A percentile compares a stretch with the other conserved stretches of the same genome.
These are phyloP conservation scores for Phoxinus phoxinus DNA, from an alignment of 2,113 vertebrate genomes.

Conservation along the genomic window DNA sequence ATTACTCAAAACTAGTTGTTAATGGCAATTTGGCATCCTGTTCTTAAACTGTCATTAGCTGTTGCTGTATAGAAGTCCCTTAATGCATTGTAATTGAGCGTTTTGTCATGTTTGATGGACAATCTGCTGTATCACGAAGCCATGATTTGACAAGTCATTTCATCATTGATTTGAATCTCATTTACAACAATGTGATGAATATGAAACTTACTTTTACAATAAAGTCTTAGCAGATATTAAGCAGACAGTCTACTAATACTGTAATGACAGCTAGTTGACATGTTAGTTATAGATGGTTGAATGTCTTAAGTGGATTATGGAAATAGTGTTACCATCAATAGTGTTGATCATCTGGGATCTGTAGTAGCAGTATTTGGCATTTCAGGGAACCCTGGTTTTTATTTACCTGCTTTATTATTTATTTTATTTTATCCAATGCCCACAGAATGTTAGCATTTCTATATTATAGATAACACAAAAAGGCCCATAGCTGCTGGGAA, in stretches of 20 bases:
- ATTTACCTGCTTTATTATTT: slow-evolving; percentile 5
- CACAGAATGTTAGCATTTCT: background rate
- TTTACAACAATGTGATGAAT: background rate
- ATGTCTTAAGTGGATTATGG: too few relatives aligned
- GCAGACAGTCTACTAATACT: too few relatives aligned
- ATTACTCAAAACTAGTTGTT: slow-evolving; percentile 13
- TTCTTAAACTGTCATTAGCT: slow-evolving; percentile 6
- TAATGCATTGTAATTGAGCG: background rate
- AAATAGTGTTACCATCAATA: background rate
- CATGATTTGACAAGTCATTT: background rate
- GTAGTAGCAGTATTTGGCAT: background rate
- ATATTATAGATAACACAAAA: background rate
- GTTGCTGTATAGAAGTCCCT: background rate
- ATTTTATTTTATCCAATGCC: background rate
- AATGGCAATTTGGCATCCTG: background rate
- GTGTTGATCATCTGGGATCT: background rate
- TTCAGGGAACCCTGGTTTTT: background rate
- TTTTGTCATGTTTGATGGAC: slow-evolving; percentile 31
- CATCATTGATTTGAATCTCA: background rate
- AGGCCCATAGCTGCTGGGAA: background rate
- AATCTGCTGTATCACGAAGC: background rate
- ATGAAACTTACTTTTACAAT: background rate
- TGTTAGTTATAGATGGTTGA: too few relatives aligned
- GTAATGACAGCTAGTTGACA: too few relatives aligned
- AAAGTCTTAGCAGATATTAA: too few relatives aligned